A percentile compares a stretch with the other conserved stretches of the same genome.
phyloP scores from a whole-genome alignment of 2,888 invertebrate genomes.

The Calliopum simillimum region DNA sequence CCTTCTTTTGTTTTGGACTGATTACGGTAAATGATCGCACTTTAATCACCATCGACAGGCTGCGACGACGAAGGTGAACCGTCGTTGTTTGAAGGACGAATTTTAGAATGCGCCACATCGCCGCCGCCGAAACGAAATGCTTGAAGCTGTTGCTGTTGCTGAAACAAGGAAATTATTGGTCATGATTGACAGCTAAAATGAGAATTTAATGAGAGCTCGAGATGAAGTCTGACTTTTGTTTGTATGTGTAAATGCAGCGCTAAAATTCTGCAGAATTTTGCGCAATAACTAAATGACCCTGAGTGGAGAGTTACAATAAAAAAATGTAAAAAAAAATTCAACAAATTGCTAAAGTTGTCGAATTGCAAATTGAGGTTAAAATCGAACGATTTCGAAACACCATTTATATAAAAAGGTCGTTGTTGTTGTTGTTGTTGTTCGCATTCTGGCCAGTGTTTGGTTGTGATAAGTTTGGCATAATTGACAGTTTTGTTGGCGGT shows the following conservation, averaged over 20 bases:
- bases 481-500: too few species aligned
- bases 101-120: background rate
- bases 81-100: conserved; percentile 18
- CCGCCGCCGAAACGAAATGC: background rate
- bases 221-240: conserved; percentile 24
- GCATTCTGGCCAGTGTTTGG: too few species aligned
- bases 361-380: conserved; percentile 23
- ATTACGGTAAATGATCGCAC: background rate
- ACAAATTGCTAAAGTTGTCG: conserved; percentile 14
- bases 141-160: conserved; percentile 2
- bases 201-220: conserved; percentile 60
- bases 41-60: conserved; percentile 34
- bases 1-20: too few species aligned
- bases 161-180: conserved; percentile 56
- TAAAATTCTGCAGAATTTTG: conserved; percentile 10
- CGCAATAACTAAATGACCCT: conserved; percentile 7
- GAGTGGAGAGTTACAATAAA: background rate
- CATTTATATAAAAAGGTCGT: background rate
- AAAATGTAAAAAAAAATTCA: background rate
- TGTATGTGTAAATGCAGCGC: background rate
- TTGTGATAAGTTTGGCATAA: conserved; percentile 23
- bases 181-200: conserved; percentile 66
- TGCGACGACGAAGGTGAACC: background rate
- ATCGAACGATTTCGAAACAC: background rate
- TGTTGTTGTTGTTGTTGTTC: background rate